phyloP scores from a whole-genome alignment of 1,140 invertebrate species.

The Aphaenogaster floridana region DNA sequence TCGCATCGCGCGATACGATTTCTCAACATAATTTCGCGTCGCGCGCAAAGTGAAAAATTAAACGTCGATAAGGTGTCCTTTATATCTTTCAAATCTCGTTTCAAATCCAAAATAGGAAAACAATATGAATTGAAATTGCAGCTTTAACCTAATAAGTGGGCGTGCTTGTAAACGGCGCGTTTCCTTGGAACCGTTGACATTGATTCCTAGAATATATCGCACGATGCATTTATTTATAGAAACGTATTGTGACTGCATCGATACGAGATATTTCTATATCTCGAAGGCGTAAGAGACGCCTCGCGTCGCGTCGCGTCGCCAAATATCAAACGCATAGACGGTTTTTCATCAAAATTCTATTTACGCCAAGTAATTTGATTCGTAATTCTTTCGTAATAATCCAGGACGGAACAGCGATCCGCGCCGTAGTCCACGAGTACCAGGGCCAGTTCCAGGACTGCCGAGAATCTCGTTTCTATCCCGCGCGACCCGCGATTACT shows the following conservation, averaged over 20 bases:
- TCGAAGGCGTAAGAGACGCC: neutral
- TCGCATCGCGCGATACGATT: neutral
- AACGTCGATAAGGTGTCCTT: neutral
- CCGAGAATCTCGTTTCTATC: constrained; percentile 10
- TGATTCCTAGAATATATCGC: constrained; percentile 70
- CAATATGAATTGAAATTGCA: neutral
- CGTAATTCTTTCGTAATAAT: neutral
- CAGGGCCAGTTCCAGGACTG: too few relatives aligned
- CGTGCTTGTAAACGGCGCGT: constrained; percentile 61
- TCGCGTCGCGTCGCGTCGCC: neutral
- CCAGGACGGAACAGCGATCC: neutral
- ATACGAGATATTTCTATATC: constrained; percentile 37
- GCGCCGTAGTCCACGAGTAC: too few relatives aligned
- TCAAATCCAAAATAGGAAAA: neutral
- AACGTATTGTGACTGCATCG: constrained; percentile 62
- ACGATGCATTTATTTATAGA: constrained; percentile 68
- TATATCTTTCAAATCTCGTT: neutral
- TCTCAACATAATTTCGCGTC: neutral
- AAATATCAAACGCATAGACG: neutral
- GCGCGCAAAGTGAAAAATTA: neutral
- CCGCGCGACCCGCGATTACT: constrained; percentile 16
- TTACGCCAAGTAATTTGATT: neutral
- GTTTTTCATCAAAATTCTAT: neutral
- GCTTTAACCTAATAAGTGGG: neutral
- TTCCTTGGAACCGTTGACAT: constrained; percentile 72